Conservation (phyloP, 2,797 vertebrate species). For the Poecilia picta region DNA sequence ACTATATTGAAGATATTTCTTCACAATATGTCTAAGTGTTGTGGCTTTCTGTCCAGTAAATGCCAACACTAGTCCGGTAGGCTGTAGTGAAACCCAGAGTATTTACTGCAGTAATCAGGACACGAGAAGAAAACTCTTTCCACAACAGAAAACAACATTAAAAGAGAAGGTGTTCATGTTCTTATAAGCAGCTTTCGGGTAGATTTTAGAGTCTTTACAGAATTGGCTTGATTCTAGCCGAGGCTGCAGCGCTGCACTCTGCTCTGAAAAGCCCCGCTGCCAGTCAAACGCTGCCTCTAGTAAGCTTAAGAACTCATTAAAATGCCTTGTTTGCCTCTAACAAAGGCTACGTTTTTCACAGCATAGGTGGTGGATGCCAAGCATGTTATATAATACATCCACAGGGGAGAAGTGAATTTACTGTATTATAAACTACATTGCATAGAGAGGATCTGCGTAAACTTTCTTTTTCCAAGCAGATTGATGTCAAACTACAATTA, state of each 20-base stretch:
- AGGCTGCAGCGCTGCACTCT: conserved; percentile 19
- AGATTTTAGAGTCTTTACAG: conserved; percentile 2
- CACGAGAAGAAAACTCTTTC: conserved; percentile 30
- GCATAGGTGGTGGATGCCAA: conserved; percentile 29
- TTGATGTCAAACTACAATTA: not conserved
- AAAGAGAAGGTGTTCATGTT: not conserved
- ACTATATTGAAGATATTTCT: not conserved
- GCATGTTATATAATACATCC: conserved; percentile 27
- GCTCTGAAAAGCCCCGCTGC: conserved; percentile 35
- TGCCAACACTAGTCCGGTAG: not conserved
- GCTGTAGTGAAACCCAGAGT: conserved; percentile 11
- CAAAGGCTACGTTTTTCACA: conserved; percentile 16
- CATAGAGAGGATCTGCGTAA: conserved; percentile 12
- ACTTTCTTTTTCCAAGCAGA: not conserved
- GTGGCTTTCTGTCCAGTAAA: not conserved
- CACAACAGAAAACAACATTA: conserved; percentile 11
- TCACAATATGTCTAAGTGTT: not conserved
- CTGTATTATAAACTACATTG: conserved; percentile 8
- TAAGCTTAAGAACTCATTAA: conserved; percentile 38
- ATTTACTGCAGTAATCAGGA: not conserved
- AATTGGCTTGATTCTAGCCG: conserved; percentile 4
- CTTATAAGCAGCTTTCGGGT: conserved; percentile 11
- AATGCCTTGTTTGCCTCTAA: conserved; percentile 26
- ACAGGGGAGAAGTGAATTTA: conserved; percentile 21
- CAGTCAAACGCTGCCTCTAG: conserved; percentile 44